Evolutionary conservation across 2,113 vertebrate genomes (phyloP), one percentile per base, ranked within the genome.

Genomic region (Boleophthalmus pectinirostris): DNA sequence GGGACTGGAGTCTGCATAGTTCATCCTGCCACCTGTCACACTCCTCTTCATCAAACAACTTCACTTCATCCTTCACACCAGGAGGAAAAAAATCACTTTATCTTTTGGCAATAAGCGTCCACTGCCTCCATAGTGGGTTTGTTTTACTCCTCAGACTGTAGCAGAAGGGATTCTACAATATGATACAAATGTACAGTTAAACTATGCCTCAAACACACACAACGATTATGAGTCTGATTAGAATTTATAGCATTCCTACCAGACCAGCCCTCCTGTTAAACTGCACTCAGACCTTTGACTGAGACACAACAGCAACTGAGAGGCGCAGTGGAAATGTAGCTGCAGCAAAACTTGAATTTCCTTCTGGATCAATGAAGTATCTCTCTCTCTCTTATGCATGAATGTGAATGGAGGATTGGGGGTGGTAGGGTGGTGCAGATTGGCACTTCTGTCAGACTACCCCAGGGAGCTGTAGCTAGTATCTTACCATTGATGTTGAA

Each of bases 1-100:
- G 61, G 61, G 61, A 64, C 33, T 38, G 33, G 61, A 38, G 61
- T 64, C 61, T 64, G 61, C 61, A 64, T 64, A 64, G 61, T 64
- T 64, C 61, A 64, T 64, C 18, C 33, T 18, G 33, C 61, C 61
- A 64, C 61, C 61, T 64, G 61, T 64, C 61, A 64, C 61, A 64
- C 29, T 64, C 61, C 61, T n/a, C 29, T 64, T 21, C 29, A 16
- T 64, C 61, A 64, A 64, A 64, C 61, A 64, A 64, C 61, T 61
- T 61, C 58, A 61, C 58, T 64, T 64, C 61, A 63, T 20, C 29
- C 29, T 63, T 63, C 60, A 63, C 60, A 63, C 60, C 35, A 14
- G 15, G 25, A 20, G 60, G 24, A 29, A 60, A 58, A 25, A 60
- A 24, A 18, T 20, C 16, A 38, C 5, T 64, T 64, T 64, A 38